These are phyloP conservation scores for Pseudochirops corinnae DNA, from an alignment of 2,797 vertebrate genomes.

Conservation along the genomic window DNA sequence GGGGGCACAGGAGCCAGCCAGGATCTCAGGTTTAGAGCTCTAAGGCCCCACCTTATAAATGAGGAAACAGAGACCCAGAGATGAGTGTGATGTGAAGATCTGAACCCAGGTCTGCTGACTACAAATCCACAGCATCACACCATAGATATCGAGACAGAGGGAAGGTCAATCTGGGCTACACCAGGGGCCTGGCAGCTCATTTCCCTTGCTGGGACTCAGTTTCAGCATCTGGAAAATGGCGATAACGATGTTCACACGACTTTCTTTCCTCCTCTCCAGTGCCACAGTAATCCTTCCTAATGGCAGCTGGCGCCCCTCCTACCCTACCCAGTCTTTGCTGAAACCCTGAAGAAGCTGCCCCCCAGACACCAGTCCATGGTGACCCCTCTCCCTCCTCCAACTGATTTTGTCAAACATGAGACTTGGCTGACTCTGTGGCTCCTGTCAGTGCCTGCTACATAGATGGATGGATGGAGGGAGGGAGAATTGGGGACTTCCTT, in stretches of 20 bases:
- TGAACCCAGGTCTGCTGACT: too few species aligned
- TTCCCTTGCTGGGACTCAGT: neutral
- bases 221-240: neutral
- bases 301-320: neutral
- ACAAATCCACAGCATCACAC: neutral
- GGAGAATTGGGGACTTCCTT: too few species aligned
- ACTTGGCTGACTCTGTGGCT: neutral
- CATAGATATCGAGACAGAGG: neutral
- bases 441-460: neutral
- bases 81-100: neutral
- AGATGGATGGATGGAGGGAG: neutral
- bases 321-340: neutral
- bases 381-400: neutral
- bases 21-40: neutral
- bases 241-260: neutral
- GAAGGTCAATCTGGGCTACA: neutral
- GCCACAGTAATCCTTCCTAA: neutral
- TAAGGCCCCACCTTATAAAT: neutral
- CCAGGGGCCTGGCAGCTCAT: neutral
- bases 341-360: neutral
- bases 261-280: neutral
- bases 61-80: neutral
- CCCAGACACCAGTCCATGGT: neutral
- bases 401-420: neutral
- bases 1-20: neutral